Percentiles rank a stretch among this genome's conserved stretches.
phyloP scores from a whole-genome alignment of 2,113 vertebrate genomes.

The Pica pica region DNA sequence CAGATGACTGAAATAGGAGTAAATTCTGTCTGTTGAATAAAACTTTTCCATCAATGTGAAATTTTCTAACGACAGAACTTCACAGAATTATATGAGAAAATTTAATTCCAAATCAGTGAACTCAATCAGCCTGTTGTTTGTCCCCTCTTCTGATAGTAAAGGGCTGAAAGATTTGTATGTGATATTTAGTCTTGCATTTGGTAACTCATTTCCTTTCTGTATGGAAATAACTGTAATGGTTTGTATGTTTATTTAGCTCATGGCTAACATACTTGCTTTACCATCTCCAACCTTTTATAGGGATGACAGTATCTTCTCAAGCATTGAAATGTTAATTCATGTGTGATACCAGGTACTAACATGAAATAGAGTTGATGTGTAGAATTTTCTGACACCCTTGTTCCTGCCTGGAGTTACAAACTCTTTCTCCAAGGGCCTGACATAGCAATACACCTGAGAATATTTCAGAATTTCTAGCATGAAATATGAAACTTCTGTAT shows the following conservation, averaged over 20 bases:
- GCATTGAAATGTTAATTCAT: background rate
- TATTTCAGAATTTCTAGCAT: background rate
- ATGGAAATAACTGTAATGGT: background rate
- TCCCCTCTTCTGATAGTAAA: background rate
- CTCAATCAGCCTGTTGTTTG: background rate
- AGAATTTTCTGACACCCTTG: background rate
- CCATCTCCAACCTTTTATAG: background rate
- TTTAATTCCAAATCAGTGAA: background rate
- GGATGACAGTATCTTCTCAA: background rate
- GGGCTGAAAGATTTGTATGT: background rate
- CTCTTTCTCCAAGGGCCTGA: background rate
- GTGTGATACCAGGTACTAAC: background rate
- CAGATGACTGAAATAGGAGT: constrained; percentile 9
- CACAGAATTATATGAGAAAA: background rate
- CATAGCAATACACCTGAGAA: background rate
- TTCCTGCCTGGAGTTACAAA: background rate
- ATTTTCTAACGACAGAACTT: constrained; percentile 2
- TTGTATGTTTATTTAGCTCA: background rate
- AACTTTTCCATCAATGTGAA: constrained; percentile 5
- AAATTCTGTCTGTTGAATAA: constrained; percentile 2
- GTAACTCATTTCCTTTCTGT: background rate
- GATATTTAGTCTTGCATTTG: background rate
- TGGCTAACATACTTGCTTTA: background rate
- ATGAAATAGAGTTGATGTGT: background rate
- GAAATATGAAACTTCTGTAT: background rate